phyloP scores from a whole-genome alignment of 2,113 vertebrate genomes.

The Python bivittatus region DNA sequence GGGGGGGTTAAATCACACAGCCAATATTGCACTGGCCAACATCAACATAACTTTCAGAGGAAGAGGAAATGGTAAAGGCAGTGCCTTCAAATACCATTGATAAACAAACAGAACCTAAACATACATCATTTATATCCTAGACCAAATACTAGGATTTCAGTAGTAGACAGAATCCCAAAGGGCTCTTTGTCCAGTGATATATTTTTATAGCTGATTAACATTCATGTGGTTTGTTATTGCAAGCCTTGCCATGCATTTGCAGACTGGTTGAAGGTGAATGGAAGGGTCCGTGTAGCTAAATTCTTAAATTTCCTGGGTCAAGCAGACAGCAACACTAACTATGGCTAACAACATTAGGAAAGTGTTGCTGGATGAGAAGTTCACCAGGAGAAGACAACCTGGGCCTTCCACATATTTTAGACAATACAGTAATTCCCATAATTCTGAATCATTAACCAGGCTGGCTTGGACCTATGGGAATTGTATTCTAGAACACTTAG shows the following conservation, averaged over 20 bases:
- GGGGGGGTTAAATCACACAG: no score
- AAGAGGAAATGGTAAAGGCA: background rate
- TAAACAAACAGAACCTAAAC: constrained; percentile 6
- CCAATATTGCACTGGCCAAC: background rate
- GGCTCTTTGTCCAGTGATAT: background rate
- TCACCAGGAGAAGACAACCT: background rate
- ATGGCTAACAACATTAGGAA: background rate
- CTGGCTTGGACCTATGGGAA: background rate
- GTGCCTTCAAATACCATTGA: background rate
- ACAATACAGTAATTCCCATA: background rate
- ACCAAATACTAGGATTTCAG: background rate
- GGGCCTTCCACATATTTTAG: background rate
- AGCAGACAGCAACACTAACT: background rate
- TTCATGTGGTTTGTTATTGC: background rate
- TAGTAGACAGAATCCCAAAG: background rate
- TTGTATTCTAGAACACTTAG: background rate
- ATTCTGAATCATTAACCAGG: background rate
- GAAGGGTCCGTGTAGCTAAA: background rate
- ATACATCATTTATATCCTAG: background rate
- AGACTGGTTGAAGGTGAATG: background rate
- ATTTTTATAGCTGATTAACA: background rate
- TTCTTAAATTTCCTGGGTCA: background rate
- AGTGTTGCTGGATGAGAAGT: background rate
- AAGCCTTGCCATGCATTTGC: background rate
- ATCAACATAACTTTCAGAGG: constrained; percentile 9